phyloP scores from a whole-genome alignment of 1,140 invertebrate genomes.

The Phortica variegata region DNA sequence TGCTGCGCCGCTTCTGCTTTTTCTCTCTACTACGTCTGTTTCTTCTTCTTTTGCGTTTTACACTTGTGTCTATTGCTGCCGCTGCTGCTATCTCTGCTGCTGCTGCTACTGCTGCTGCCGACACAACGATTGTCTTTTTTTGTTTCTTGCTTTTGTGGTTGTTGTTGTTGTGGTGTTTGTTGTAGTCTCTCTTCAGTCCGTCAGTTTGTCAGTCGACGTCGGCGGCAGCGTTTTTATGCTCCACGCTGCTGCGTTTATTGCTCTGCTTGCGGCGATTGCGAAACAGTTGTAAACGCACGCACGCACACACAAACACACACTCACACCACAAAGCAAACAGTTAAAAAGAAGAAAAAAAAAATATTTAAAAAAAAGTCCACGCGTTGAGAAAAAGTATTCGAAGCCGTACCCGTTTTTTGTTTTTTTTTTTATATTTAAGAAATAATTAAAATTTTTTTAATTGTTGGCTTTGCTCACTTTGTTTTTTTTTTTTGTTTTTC shows the following conservation, averaged over 20 bases:
- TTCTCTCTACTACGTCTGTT: constrained; percentile 13
- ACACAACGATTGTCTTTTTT: constrained; percentile 6
- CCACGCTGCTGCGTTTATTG: constrained; percentile 4
- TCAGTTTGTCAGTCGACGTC: constrained; percentile 7
- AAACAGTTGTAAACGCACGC: constrained; percentile 20
- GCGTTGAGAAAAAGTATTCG: no score
- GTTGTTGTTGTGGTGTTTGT: background rate
- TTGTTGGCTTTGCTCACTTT: background rate
- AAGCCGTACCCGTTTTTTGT: no score
- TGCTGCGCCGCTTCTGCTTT: background rate
- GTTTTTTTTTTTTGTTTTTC: background rate
- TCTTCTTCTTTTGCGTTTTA: constrained; percentile 3
- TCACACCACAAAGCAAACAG: no score
- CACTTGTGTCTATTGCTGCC: constrained; percentile 15
- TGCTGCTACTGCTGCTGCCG: constrained; percentile 4
- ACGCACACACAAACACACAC: no score
- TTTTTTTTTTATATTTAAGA: no score
- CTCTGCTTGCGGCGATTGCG: constrained; percentile 14
- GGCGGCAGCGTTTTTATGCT: constrained; percentile 14
- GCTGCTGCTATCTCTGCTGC: background rate
- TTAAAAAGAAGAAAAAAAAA: no score
- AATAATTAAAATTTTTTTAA: no score
- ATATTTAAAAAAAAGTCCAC: no score
- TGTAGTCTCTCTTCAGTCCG: constrained; percentile 5
- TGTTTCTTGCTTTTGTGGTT: background rate